Base-by-base conservation (phyloP, 2,113 vertebrate genomes). In the Grammomys dolichurus region DNA sequence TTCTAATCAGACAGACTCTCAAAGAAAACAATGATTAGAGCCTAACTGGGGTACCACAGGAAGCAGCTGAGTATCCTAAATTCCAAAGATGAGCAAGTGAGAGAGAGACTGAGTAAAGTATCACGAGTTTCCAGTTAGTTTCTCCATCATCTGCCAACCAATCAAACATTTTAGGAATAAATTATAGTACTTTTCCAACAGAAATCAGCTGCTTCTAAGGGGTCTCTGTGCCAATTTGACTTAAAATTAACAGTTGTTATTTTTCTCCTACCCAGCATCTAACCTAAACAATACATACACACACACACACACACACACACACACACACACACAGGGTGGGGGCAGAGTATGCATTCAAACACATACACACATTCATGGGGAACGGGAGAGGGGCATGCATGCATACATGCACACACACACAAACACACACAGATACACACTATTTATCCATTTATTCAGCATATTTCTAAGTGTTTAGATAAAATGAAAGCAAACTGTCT, bases 391-490 rank as follows among this genome's bases (percentile, higher is more conserved):
- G 31, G 16, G 69, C n/a, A 89, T 22, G 40, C 87, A 77, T 40
- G 63, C 58, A 58, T 40, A 24, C 58, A 58, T 1, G 9, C 36
- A n/a, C 22, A 26, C 80, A 78, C 26, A 78, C 7, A 78, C 28
- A 31, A 5, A 33, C 3, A 78, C 3, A 9, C 65, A 60, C 90
- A 89, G 31, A 43, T 33, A 51, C 56, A 67, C 56, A 28, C 43
- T 46, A 78, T 92, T 95, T 46, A 95, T 87, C 51, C 58, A 78
- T 93, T 95, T 46, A 95, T 87, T 91, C 43, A 60, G 33, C 51
- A 31, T 43, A 58, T 93, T 84, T 93, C 72, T 92, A 87, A 87
- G 48, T 93, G 60, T 95, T 96, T 81, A 86, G 82, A 77, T 26
- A 0, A 69, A 70, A 91, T 73, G 43, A 95, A 94, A 96, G 51